Base-by-base conservation (phyloP, 2,797 vertebrate genomes). In the Psittacula derbiana region DNA sequence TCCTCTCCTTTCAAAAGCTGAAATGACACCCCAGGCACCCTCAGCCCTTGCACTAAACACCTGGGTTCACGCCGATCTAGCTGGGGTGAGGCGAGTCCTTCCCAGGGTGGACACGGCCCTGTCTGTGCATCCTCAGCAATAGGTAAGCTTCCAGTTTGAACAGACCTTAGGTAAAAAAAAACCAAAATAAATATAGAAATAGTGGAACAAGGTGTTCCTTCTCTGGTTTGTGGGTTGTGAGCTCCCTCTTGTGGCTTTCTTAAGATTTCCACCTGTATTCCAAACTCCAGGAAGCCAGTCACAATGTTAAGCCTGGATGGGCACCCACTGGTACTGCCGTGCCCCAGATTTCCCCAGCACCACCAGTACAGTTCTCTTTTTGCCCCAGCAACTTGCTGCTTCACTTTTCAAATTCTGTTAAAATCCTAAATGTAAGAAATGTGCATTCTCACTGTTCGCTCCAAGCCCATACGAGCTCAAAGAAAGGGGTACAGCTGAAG, bases 221-320 rank as follows among this genome's bases (percentile, higher is more conserved):
- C 50, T 47, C 36, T 82, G 41, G 95, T 97, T 95, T 27, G 87
- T 62, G 84, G 20, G 96, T 70, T 67, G 79, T 46, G 76, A 84
- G 97, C 88, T 89, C 98, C 98, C 98, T 97, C 98, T 94, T 69
- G 98, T 97, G 98, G 97, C 38, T 6, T 24, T 61, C 8, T 7
- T 4, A 2, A 17, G 76, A 55, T 70, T 74, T 67, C 83, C 93
- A 85, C 43, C 69, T 12, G 0, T 55, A 86, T 27, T 0, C 18
- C 47, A 20, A n/a, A 55, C 75, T n/a, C 9, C 12, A 38, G 15
- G 43, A 10, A 72, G 41, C 47, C 40, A 3, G 8, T 5, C 1
- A 44, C 8, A 1, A 1, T 1, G 31, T 3, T 2, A 28, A 20
- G 12, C 53, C 24, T 1, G 4, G 40, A 8, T 2, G 23, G 36